Conservation (phyloP, 2,113 vertebrate species). For the Ammodytes dubius region DNA sequence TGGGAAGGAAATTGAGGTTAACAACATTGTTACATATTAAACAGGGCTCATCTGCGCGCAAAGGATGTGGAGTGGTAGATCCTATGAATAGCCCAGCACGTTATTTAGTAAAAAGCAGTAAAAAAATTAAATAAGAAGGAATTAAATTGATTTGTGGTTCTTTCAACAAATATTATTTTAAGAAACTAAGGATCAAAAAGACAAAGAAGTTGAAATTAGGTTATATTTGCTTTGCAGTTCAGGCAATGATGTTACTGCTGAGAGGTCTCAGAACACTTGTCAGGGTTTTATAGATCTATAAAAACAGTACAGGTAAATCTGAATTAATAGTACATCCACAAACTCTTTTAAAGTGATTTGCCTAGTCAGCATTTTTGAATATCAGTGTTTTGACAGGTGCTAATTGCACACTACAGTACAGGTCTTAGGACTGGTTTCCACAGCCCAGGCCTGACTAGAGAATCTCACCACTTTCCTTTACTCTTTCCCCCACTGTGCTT, state of each 20-base stretch:
- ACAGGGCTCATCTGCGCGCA: conserved; percentile 75
- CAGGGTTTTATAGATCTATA: background rate
- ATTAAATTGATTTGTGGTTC: conserved; percentile 10
- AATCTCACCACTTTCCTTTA: conserved; percentile 74
- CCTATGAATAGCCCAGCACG: conserved; percentile 23
- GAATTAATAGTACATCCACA: conserved; percentile 5
- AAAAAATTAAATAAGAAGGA: conserved; percentile 1
- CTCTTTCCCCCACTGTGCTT: conserved; percentile 76
- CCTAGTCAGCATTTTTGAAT: conserved; percentile 30
- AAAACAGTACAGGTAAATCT: background rate
- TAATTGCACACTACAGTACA: conserved; percentile 39
- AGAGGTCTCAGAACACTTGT: conserved; percentile 2
- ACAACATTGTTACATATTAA: conserved; percentile 84
- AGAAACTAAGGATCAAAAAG: conserved; percentile 4
- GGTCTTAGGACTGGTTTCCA: conserved; percentile 48
- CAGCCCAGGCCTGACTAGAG: conserved; percentile 51
- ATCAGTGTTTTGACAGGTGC: conserved; percentile 49
- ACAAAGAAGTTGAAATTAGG: background rate
- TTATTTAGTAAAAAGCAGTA: conserved; percentile 14
- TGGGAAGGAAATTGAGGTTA: conserved; percentile 87
- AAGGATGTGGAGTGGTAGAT: conserved; percentile 80
- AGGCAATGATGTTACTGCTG: background rate
- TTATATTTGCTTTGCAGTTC: background rate
- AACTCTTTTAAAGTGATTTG: conserved; percentile 7
- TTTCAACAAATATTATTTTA: background rate